Base-by-base conservation (phyloP, 2,113 vertebrate species). In the Phyllopteryx taeniolatus region DNA sequence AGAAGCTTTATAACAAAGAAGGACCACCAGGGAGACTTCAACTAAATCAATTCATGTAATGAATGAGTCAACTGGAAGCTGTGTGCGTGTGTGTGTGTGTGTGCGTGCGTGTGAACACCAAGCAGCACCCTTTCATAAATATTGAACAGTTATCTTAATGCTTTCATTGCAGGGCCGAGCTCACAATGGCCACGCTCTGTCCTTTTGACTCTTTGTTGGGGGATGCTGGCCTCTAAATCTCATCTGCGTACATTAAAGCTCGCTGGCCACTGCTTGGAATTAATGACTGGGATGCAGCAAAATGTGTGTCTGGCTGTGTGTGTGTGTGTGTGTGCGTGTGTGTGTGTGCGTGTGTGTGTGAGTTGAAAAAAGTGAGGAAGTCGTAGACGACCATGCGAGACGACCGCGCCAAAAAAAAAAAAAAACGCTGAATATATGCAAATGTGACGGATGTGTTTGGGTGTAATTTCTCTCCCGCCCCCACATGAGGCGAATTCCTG, bases 121-220 rank as follows among this genome's bases (percentile, higher is more conserved):
- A 90, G 78, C 85, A 81, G 80, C 84, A 86, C 88, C 88, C 86
- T 81, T 89, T 90, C 87, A 93, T 94, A 93, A 93, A 94, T 93
- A 94, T 92, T 92, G 91, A 94, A 92, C 89, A 91, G 90, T 91
- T 88, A 92, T 92, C 91, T 90, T 92, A 91, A 94, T 92, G 90
- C 83, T 89, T 91, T 91, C 87, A 92, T 92, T 92, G 92, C 86
- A 8, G 77, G 86, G 53, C 79, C 81, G 76, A 88, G 86, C 89
- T 90, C 83, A 87, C 85, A 86, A 88, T 86, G 87, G 85, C 84
- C 79, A 31, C 83, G 90, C 84, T 86, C 87, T 89, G 90, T 90
- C 89, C 87, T 90, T 91, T 90, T 84, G 86, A 90, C 87, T 91
- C 88, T 85, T 89, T 86, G 86, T 91, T 86, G 77, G 77, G 85